Percentiles rank a stretch among this genome's conserved stretches.
Evolutionary conservation across 1,140 invertebrate genomes (phyloP).

Genomic region (Lethocerus indicus): DNA sequence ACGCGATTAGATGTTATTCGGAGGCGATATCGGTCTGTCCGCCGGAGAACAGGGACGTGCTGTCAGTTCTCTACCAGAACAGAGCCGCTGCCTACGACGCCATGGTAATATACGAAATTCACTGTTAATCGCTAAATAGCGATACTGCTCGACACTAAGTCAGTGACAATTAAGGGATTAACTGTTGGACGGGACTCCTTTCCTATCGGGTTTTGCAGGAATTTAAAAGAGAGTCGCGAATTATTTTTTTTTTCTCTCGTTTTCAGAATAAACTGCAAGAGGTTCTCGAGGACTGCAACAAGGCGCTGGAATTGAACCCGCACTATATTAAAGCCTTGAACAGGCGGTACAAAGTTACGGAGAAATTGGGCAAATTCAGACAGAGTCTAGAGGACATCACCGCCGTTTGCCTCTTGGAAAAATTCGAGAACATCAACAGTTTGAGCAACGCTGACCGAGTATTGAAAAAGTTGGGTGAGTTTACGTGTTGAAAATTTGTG

Average conservation of each 20-base stretch:
- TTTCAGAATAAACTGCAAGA: slow-evolving; percentile 58
- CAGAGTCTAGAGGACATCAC: slow-evolving; percentile 81
- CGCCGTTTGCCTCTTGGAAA: slow-evolving; percentile 76
- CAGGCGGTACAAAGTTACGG: slow-evolving; percentile 65
- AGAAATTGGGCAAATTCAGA: slow-evolving; percentile 57
- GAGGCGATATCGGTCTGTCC: slow-evolving; percentile 78
- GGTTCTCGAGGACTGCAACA: slow-evolving; percentile 73
- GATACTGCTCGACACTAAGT: no score
- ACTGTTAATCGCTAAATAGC: not conserved
- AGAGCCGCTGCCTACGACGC: slow-evolving; percentile 89
- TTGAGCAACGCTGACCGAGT: slow-evolving; percentile 70
- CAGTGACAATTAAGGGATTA: no score
- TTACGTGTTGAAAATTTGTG: slow-evolving; percentile 3
- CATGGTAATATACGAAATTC: slow-evolving; percentile 34
- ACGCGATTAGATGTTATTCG: slow-evolving; percentile 75
- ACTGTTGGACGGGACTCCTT: no score
- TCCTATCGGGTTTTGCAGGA: no score
- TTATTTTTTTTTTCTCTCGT: slow-evolving; percentile 9
- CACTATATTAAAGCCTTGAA: slow-evolving; percentile 79
- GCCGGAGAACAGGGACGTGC: slow-evolving; percentile 43
- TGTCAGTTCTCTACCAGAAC: slow-evolving; percentile 90
- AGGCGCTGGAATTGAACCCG: slow-evolving; percentile 69
- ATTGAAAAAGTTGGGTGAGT: slow-evolving; percentile 53
- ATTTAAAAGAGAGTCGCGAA: not conserved
- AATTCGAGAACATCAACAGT: slow-evolving; percentile 62